Evolutionary conservation across 2,888 invertebrate genomes (phyloP), one percentile per base, ranked within the genome.

Genomic region (Athalia cordata): DNA sequence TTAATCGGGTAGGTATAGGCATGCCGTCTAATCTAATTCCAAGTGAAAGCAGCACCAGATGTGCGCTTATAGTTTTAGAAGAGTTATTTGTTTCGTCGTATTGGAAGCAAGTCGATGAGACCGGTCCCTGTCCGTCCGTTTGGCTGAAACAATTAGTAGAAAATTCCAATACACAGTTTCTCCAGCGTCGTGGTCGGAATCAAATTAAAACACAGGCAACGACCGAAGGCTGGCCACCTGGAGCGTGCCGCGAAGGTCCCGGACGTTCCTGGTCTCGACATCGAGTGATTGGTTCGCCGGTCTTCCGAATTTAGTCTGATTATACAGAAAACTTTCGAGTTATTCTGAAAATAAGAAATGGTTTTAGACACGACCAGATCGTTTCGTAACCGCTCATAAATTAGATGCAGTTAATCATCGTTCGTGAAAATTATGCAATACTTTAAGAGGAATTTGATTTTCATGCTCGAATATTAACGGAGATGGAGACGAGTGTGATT

Each of bases 201-300:
- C 75, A 75, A 75, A 75, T 75, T 75, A 75, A 75, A 75, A 62
- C 64, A 75, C 75, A 62, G 75, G 72, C 5, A 59, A 72, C 72
- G 47, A 72, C 72, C 59, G 57, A 59, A 72, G 72, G 72, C 47
- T 72, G 57, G 43, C 75, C 75, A 62, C 75, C 75, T 64, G 75
- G 61, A 75, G 75, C 62, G 75, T 62, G 62, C 75, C 52, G 43
- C 75, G 75, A 75, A 15, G 75, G 49, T 75, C 75, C 62, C 75
- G 75, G 64, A 75, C 62, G 75, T 75, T 75, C 75, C 75, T 75
- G 75, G 75, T 75, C 75, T 57, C 75, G 75, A 75, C 75, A 64
- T 75, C 75, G 75, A 75, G 75, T 75, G 75, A 75, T 75, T 75
- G 62, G 75, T 75, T 62, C 50, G 62, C 15, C 64, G 55, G 43